Percentiles rank a stretch among this genome's conserved stretches.
Conservation (phyloP, 2,888 invertebrate species). For the Ptychoptera albimana region DNA sequence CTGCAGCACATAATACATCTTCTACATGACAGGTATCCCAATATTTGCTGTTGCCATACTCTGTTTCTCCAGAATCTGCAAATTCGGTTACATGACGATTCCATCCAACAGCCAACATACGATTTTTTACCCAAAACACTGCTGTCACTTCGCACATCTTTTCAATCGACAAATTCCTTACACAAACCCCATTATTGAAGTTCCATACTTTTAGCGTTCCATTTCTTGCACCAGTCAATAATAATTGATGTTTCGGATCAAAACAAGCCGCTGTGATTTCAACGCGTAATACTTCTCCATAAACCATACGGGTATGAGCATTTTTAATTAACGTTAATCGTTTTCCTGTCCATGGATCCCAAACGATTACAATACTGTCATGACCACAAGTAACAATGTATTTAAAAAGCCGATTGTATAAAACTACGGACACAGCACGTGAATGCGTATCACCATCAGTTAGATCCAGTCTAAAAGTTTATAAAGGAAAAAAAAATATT, state of each 20-base stretch:
- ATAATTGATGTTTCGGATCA: constrained; percentile 53
- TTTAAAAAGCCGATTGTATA: constrained; percentile 62
- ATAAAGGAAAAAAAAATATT: too few species aligned
- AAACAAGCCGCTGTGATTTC: constrained; percentile 66
- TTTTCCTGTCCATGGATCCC: constrained; percentile 58
- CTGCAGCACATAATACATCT: constrained; percentile 56
- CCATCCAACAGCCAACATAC: constrained; percentile 67
- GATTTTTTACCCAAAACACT: constrained; percentile 38
- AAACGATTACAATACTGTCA: constrained; percentile 67
- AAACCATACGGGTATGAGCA: constrained; percentile 49
- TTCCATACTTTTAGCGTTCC: constrained; percentile 70
- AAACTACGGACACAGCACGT: constrained; percentile 49
- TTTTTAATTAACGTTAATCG: constrained; percentile 49
- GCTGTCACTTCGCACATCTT: constrained; percentile 40
- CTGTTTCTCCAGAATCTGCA: constrained; percentile 35
- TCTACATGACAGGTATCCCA: constrained; percentile 61
- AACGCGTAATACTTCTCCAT: constrained; percentile 47
- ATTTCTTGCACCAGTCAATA: constrained; percentile 63
- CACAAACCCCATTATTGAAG: constrained; percentile 61
- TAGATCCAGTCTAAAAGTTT: constrained; percentile 33
- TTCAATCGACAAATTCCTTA: constrained; percentile 49
- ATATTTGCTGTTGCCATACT: constrained; percentile 41
- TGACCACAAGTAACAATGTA: constrained; percentile 59
- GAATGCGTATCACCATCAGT: constrained; percentile 60
- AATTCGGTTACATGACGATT: constrained; percentile 57